Conservation (phyloP, 1,140 invertebrate species). For the Leptopilina boulardi region DNA sequence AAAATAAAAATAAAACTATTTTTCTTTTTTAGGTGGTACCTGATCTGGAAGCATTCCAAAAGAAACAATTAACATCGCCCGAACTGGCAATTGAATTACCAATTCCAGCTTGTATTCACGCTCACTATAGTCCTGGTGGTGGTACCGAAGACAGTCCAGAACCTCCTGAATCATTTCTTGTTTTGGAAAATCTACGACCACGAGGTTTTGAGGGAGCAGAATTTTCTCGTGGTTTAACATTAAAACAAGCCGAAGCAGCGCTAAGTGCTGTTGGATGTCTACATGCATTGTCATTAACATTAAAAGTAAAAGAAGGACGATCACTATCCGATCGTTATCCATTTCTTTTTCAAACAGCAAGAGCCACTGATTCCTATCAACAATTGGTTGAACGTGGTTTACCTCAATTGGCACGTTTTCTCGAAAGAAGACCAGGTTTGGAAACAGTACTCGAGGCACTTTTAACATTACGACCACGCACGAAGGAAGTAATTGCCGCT, state of each 20-base stretch:
- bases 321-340: conserved; percentile 82
- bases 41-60: conserved; percentile 78
- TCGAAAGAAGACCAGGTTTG: conserved; percentile 80
- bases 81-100: conserved; percentile 73
- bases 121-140: conserved; percentile 78
- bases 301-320: conserved; percentile 80
- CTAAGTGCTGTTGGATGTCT: conserved; percentile 82
- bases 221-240: conserved; percentile 82
- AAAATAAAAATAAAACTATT: neutral
- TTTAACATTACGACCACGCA: conserved; percentile 76
- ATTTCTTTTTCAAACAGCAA: conserved; percentile 85
- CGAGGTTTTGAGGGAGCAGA: conserved; percentile 77
- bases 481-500: conserved; percentile 80
- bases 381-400: conserved; percentile 84
- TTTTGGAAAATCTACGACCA: conserved; percentile 79
- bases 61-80: conserved; percentile 65
- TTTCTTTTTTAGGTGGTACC: conserved; percentile 78
- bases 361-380: conserved; percentile 86
- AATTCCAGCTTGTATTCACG: conserved; percentile 81
- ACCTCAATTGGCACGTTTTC: conserved; percentile 83
- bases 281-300: conserved; percentile 82
- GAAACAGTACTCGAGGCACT: conserved; percentile 77
- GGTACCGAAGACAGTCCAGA: conserved; percentile 75
- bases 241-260: conserved; percentile 81
- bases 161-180: conserved; percentile 80